Evolutionary conservation across 2,888 invertebrate species (phyloP), one percentile per base, ranked within the genome.

Genomic region (Drosophila subquinaria): DNA sequence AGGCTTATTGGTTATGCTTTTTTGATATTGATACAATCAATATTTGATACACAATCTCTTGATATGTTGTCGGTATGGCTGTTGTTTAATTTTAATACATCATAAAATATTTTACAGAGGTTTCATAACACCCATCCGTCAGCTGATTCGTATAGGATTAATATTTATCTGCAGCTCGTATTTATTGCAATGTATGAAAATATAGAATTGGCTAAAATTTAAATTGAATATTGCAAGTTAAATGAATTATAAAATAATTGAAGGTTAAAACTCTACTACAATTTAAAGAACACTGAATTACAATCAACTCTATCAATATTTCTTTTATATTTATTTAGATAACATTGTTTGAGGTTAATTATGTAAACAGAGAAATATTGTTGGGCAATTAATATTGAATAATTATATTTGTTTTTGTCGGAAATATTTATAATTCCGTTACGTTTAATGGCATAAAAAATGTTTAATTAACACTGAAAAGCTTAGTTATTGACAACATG

Each of bases 1-100:
- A 42, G 5, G 23, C n/a, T 23, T 36, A 45, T 57, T 57, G 56
- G n/a, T 17, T 56, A 35, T 45, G 42, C 33, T n/a, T 35, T 55
- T 55, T 45, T 35, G 56, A 35, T 13, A 36, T 45, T 45, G 20
- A 45, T 45, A 53, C 27, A 40, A 40, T 53, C 15, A 0, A 40
- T 17, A 53, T 17, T 40, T 53, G 27, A 53, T 30, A 13, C 20
- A 8, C 11, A 45, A 45, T 23, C 23, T 23, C 8, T 43, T 45
- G 35, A 23, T 35, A n/a, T 45, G 11, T 27, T 27, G 36, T 52
- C n/a, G 10, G 5, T 15, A 3, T 45, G 45, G 8, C 38, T 4
- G 4, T 15, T 15, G 10, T 27, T 40, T 38, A 9, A 11, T 11
- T 51, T 35, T 0, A 51, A 35, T 51, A 20, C 13, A 17, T 43